Percentiles rank a stretch among this genome's conserved stretches.
These are phyloP conservation scores for Ceratina japonica DNA, from an alignment of 1,140 invertebrate genomes.

Conservation along the genomic window DNA sequence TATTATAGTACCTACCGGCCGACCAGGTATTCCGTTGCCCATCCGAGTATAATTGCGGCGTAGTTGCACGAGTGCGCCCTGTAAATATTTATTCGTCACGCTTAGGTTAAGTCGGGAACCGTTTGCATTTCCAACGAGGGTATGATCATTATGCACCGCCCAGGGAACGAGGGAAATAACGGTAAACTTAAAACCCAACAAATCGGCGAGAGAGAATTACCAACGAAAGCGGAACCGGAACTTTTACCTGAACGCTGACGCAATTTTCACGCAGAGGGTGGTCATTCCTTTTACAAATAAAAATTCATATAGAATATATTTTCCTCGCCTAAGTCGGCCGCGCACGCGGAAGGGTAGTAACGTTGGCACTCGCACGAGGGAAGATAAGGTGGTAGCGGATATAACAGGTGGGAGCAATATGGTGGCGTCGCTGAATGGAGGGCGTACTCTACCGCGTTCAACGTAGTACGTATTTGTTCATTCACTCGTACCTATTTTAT, in stretches of 20 bases:
- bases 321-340: not conserved
- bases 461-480: constrained; percentile 37
- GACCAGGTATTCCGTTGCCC: too few species aligned
- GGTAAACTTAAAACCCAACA: not conserved
- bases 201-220: not conserved
- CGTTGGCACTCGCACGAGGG: not conserved
- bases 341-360: not conserved
- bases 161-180: not conserved
- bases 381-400: constrained; percentile 31
- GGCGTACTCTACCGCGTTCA: not conserved
- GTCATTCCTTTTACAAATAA: too few species aligned
- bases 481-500: constrained; percentile 34
- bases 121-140: not conserved
- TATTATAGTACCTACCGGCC: not conserved
- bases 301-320: too few species aligned
- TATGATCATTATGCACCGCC: not conserved
- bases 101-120: not conserved
- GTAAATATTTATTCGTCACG: constrained; percentile 21
- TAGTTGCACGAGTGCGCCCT: too few species aligned
- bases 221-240: not conserved
- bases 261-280: not conserved
- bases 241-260: not conserved
- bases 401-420: constrained; percentile 47
- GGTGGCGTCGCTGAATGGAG: constrained; percentile 28
- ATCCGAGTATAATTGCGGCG: not conserved